Base-by-base conservation (phyloP, 2,888 invertebrate species). In the Cacoxenus indagator region DNA sequence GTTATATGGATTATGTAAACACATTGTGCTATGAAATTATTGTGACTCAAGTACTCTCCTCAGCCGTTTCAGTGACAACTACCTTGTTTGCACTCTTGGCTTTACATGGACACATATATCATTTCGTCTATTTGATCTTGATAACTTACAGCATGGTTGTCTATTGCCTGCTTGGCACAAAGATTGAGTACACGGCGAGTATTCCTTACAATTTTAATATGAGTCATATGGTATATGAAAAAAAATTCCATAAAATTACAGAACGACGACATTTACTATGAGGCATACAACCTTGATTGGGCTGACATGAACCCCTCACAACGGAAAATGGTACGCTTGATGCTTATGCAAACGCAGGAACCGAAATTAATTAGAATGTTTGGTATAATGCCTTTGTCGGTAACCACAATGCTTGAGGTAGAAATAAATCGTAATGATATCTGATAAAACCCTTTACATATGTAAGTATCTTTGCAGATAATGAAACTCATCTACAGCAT, bases 401-500 rank as follows among this genome's bases (percentile, higher is more conserved):
- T 77, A 9, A 65, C 64, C 22, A 78, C 77, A 8, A 77, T 76
- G 0, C 27, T 78, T 43, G 74, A 78, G 72, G 77, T 73, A 55
- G 31, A 31, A 24, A 57, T 0, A 5, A 46, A 24, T 64, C n/a
- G 11, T 64, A 14, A 2, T 43, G 8, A 4, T 37, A 37, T 11
- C 14, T 37, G 37, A 8, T 11, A 11, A 37, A 37, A 31, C n/a
- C n/a, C n/a, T n/a, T 8, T 4, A 14, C 37, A 37, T 37, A 14
- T 14, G 26, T 27, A 51, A 55, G 26, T 45, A 67, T 64, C n/a
- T 64, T 67, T 68, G 54, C 72, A 79, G 84, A 84, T 82, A 70
- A 76, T 82, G 66, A 84, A 84, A 77, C 74, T 81, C 67, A 82
- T 83, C 73, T 83, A 77, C 73, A 83, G 84, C 73, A 73, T 78